Conservation (phyloP, 2,797 vertebrate species). For the Denticeps clupeoides region DNA sequence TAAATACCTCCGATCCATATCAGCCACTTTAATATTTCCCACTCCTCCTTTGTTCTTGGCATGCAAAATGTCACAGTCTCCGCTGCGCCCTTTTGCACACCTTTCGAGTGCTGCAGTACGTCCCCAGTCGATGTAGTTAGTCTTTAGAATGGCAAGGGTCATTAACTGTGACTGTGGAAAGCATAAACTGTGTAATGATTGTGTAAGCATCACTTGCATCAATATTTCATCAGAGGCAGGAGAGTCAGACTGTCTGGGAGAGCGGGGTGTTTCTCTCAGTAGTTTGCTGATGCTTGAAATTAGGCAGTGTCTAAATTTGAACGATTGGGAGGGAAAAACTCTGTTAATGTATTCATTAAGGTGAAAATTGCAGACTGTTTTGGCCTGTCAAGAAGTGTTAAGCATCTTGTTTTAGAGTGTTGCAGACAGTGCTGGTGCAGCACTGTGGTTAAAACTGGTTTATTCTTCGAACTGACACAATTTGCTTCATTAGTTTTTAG, state of each 20-base stretch:
- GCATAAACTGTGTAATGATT: conserved; percentile 16
- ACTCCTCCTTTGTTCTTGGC: not conserved
- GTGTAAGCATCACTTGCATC: conserved; percentile 17
- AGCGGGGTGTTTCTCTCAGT: not conserved
- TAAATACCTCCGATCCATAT: too few species aligned
- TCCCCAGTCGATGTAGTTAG: conserved; percentile 4
- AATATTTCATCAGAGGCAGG: conserved; percentile 18
- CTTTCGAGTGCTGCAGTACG: not conserved
- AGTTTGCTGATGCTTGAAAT: conserved; percentile 6
- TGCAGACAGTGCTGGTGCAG: too few species aligned
- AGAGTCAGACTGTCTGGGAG: conserved; percentile 6
- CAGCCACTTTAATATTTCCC: not conserved
- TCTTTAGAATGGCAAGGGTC: not conserved
- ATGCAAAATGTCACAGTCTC: not conserved
- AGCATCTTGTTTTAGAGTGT: not conserved
- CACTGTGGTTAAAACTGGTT: too few species aligned
- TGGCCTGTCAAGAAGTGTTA: not conserved
- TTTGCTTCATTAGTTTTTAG: too few species aligned
- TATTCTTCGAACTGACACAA: too few species aligned
- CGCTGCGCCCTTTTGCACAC: not conserved
- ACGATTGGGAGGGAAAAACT: not conserved
- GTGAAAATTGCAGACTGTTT: not conserved
- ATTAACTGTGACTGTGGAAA: conserved; percentile 12
- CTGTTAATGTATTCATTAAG: conserved; percentile 9
- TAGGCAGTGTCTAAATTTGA: not conserved